Base-by-base conservation (phyloP, 2,888 invertebrate species). In the Hyalella azteca region DNA sequence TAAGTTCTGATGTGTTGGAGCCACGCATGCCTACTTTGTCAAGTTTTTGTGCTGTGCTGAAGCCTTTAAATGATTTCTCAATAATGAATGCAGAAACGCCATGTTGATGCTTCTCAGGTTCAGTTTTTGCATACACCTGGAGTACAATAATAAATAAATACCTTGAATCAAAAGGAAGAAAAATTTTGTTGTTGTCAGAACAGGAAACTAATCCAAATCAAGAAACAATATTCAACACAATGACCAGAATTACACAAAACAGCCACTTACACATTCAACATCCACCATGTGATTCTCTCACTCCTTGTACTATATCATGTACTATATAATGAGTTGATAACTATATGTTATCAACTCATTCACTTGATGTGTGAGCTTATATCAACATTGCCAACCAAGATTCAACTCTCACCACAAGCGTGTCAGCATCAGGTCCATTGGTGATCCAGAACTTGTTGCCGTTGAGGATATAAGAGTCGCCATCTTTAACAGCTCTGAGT, bases 391-490 rank as follows among this genome's bases (percentile, higher is more conserved):
- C n/a, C n/a, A n/a, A n/a, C n/a, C n/a, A n/a, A 59, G 9, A 59
- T 59, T 59, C 7, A 11, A 11, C 2, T 4, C 89, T 88, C 87
- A 92, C 97, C 86, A 99, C 93, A 84, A 98, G 88, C 22, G 95
- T 93, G 88, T 99, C 97, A 40, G 99, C 98, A 88, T 97, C 95
- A 0, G 97, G 94, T 5, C 95, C 98, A 88, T 99, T 99, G 0
- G 99, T 99, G 83, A 99, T 99, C 99, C 99, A 99, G 89, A 98
- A 98, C 88, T 99, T 99, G 86, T 91, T 95, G 4, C 99, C 99
- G 88, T 99, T 99, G 1, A 99, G 89, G 0, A 98, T 88, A 87
- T 96, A 99, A 87, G 94, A 91, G 87, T 97, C 96, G 0, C 94
- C 95, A 86, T 94, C 92, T 86, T 93, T 95, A 82, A 95, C 95